Conservation (phyloP, 2,888 invertebrate species). For the Patella ulyssiponensis region DNA sequence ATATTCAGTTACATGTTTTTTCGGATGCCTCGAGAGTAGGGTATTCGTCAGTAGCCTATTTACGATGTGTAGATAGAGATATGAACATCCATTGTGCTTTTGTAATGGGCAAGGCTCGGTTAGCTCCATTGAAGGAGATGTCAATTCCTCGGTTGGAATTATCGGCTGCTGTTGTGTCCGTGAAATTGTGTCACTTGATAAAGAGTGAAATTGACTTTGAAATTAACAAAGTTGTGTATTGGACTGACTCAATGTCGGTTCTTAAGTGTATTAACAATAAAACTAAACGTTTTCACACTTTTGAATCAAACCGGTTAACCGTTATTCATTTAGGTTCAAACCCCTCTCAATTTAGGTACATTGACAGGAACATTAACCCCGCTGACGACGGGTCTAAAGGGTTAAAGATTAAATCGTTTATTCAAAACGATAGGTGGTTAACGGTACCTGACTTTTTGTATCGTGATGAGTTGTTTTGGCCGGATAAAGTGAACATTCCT, state of each 20-base stretch:
- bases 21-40: not conserved
- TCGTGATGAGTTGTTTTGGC: not conserved
- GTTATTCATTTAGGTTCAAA: not conserved
- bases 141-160: not conserved
- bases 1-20: not conserved
- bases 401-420: not conserved
- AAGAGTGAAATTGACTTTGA: not conserved
- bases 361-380: not conserved
- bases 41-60: slow-evolving; percentile 3
- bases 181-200: not conserved
- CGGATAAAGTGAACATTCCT: not conserved
- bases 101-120: not conserved
- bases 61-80: not conserved
- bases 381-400: not conserved
- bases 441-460: not conserved
- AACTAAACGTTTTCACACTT: not conserved
- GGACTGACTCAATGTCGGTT: slow-evolving; percentile 7
- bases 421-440: slow-evolving; percentile 1
- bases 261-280: not conserved
- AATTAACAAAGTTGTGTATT: not conserved
- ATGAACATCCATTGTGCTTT: not conserved
- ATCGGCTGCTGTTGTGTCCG: not conserved
- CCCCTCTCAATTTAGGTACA: not conserved
- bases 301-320: not conserved
- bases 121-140: not conserved